These are phyloP conservation scores for Julus scandinavius DNA, from an alignment of 2,888 invertebrate genomes.

Conservation along the genomic window DNA sequence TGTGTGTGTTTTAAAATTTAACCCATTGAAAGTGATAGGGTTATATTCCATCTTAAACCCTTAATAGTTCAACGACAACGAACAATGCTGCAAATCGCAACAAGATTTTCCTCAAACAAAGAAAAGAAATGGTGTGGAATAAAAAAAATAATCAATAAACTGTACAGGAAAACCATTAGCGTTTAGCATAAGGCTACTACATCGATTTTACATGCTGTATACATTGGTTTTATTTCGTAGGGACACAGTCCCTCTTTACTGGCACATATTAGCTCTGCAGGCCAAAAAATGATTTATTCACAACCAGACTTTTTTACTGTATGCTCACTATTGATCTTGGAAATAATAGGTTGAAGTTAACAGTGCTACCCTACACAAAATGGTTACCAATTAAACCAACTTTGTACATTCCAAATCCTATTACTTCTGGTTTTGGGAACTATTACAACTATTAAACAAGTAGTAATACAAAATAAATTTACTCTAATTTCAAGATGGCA, in stretches of 20 bases:
- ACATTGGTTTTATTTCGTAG: neutral
- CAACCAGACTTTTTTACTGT: neutral
- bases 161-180: neutral
- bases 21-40: too few relatives aligned
- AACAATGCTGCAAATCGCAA: neutral
- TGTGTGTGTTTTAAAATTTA: too few relatives aligned
- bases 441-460: too few relatives aligned
- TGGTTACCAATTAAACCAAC: neutral
- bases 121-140: neutral
- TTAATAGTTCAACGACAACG: neutral
- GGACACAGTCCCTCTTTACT: conserved; percentile 7
- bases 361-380: neutral
- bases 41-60: too few relatives aligned
- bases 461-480: too few relatives aligned
- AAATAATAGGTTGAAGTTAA: neutral
- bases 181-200: neutral
- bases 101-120: neutral
- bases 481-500: too few relatives aligned
- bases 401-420: too few relatives aligned
- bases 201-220: conserved; percentile 13
- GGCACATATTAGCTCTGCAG: neutral
- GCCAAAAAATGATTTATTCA: neutral
- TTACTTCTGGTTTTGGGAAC: too few relatives aligned
- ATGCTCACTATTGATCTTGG: neutral
- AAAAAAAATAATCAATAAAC: neutral